Evolutionary conservation across 2,888 invertebrate genomes (phyloP), one percentile per base, ranked within the genome.

Genomic region (Scaptomyza reducta): DNA sequence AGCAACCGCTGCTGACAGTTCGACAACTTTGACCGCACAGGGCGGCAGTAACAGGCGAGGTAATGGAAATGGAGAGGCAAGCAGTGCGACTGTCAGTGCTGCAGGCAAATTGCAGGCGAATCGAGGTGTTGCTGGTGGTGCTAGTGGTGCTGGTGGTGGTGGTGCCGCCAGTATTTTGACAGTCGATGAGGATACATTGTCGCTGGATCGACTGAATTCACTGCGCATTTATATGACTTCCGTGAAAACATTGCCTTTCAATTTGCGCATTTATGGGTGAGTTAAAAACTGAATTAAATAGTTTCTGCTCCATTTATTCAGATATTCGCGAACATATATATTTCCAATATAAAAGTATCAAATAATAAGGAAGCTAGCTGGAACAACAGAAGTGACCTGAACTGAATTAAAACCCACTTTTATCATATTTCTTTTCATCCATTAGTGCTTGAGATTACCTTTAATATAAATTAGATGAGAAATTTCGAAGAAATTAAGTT

Each of bases 251-350:
- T 79, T 92, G 78, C 92, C 92, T 64, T 92, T 92, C 75, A 91
- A 90, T 88, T 89, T 91, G 76, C 89, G 91, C 79, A 90, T 92
- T 74, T 91, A 92, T 62, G 92, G 92, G 92, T 92, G 77, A 91
- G 91, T 91, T 56, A 25, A n/a, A 16, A 42, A 42, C 22, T 42
- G 51, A 64, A 7, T 22, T 16, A 13, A 45, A 35, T 58, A 9
- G 18, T 41, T 64, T 56, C 47, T 50, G 53, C 59, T 42, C 70
- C 44, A 60, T 70, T 75, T 56, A 16, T 29, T 13, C 10, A 31
- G 7, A 31, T 16, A 14, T 16, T 13, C 5, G 6, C 13, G 11
- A 22, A 41, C 6, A 41, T 11, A 6, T 18, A 41, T 38, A 38
- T 14, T 38, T 38, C 11, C 3, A 22, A 33, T 31, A 22, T 22